Evolutionary conservation across 1,140 invertebrate species (phyloP), one percentile per base, ranked within the genome.

Genomic region (Dinothrombium tinctorium): DNA sequence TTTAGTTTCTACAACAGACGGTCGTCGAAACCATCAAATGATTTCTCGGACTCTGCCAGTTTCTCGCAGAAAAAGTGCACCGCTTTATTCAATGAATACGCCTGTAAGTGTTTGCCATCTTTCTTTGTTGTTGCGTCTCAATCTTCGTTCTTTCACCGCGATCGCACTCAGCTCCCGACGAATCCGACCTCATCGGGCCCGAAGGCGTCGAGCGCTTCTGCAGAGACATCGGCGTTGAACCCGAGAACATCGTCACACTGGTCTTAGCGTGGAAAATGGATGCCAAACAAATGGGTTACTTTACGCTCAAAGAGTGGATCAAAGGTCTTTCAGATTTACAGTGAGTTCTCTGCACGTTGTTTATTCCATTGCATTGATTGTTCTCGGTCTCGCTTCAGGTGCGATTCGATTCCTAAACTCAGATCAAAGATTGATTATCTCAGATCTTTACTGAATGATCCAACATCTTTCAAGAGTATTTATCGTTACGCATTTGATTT

Each of bases 401-500:
- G 72, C 55, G 89, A 96, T 63, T 76, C 73, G 55, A 68, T 90
- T 61, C 83, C 94, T 43, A 92, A 90, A 68, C 66, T 92, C 52
- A 84, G 79, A 66, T 63, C 65, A 20, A 77, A 79, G 60, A 64
- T 92, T 51, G 68, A 71, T 43, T 68, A 67, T 40, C 61, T 92
- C 62, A 49, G 50, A 31, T 66, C 65, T 56, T 84, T 92, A 65
- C 68, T 94, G 43, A 72, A 74, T 61, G 84, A 95, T 65, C 59
- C 68, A 38, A 62, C 67, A 42, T 83, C 81, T 62, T 95, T 96
- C 60, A 90, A 92, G 66, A 84, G 95, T 59, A 89, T 96, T 55
- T 96, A 95, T 66, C 81, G 92, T 44, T 98, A 95, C 59, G 92
- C 89, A 35, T 98, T 96, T 59, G 89, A 90, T 64, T 96, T 35